Percentiles rank a stretch among this genome's conserved stretches.
phyloP scores from a whole-genome alignment of 2,113 vertebrate species.

The Rhizomys pruinosus region DNA sequence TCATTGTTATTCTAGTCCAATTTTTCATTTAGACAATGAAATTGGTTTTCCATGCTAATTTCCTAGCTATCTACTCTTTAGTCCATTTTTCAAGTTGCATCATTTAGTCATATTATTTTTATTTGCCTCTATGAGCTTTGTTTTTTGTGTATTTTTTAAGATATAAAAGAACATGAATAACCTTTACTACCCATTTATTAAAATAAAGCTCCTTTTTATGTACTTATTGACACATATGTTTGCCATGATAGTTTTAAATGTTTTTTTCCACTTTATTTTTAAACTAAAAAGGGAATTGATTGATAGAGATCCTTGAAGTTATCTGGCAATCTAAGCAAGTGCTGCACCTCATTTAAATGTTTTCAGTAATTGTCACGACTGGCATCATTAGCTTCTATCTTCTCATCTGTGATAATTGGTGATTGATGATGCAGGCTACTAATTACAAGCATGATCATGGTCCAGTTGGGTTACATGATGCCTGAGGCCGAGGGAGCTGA shows the following conservation, averaged over 20 bases:
- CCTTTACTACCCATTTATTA: neutral
- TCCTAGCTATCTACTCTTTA: slow-evolving; percentile 53
- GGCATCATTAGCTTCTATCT: slow-evolving; percentile 58
- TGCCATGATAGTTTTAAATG: neutral
- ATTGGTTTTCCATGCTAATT: slow-evolving; percentile 79
- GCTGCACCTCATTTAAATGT: slow-evolving; percentile 43
- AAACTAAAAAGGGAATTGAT: slow-evolving; percentile 40
- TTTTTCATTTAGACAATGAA: slow-evolving; percentile 75
- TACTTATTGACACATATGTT: slow-evolving; percentile 6
- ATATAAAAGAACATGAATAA: neutral
- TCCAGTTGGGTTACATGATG: neutral
- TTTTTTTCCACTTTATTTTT: slow-evolving; percentile 44
- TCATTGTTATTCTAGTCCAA: slow-evolving; percentile 72
- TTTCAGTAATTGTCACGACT: slow-evolving; percentile 49
- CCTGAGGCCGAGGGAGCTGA: slow-evolving; percentile 43
- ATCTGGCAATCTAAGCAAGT: slow-evolving; percentile 27
- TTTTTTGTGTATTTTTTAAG: slow-evolving; percentile 20
- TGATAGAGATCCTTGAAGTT: slow-evolving; percentile 33
- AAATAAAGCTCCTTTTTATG: neutral
- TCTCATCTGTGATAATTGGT: slow-evolving; percentile 63
- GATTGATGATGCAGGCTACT: slow-evolving; percentile 55
- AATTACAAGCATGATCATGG: slow-evolving; percentile 1
- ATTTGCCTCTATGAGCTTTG: slow-evolving; percentile 55
- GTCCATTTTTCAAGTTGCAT: slow-evolving; percentile 68
- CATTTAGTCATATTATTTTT: slow-evolving; percentile 76